These are phyloP conservation scores for Coreius guichenoti DNA, from an alignment of 2,797 vertebrate genomes.

Conservation along the genomic window DNA sequence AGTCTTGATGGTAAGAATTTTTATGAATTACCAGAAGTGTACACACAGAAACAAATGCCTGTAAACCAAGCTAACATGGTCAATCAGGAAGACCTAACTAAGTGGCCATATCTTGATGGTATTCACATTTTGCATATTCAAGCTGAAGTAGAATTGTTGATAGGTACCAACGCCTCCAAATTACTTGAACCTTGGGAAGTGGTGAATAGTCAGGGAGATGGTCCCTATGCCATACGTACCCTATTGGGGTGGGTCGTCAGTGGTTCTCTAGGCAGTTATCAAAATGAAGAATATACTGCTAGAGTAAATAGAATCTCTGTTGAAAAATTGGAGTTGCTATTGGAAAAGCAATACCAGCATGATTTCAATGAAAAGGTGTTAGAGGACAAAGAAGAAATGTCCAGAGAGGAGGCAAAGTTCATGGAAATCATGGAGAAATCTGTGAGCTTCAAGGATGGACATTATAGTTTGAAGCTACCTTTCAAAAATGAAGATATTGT, in stretches of 20 bases:
- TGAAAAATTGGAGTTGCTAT: neutral
- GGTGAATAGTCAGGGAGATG: neutral
- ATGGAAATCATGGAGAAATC: neutral
- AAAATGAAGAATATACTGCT: neutral
- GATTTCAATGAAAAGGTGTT: neutral
- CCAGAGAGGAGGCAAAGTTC: neutral
- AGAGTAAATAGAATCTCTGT: neutral
- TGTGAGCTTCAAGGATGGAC: neutral
- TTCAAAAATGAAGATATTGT: neutral
- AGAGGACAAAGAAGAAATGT: neutral
- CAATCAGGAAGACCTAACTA: neutral
- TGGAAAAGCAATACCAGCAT: conserved; percentile 3
- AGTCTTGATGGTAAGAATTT: neutral
- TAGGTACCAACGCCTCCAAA: conserved; percentile 19
- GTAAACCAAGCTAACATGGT: conserved; percentile 9
- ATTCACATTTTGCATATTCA: neutral
- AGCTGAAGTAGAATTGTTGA: conserved; percentile 30
- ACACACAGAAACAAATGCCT: conserved; percentile 19
- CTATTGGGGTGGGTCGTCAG: conserved; percentile 30
- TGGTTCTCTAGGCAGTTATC: conserved; percentile 3
- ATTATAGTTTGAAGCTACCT: neutral
- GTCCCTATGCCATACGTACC: neutral
- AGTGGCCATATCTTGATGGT: conserved; percentile 31
- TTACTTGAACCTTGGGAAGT: neutral
- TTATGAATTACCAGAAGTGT: conserved; percentile 11